phyloP scores from a whole-genome alignment of 2,888 invertebrate species.

The Drosophila nr. perissopoda region DNA sequence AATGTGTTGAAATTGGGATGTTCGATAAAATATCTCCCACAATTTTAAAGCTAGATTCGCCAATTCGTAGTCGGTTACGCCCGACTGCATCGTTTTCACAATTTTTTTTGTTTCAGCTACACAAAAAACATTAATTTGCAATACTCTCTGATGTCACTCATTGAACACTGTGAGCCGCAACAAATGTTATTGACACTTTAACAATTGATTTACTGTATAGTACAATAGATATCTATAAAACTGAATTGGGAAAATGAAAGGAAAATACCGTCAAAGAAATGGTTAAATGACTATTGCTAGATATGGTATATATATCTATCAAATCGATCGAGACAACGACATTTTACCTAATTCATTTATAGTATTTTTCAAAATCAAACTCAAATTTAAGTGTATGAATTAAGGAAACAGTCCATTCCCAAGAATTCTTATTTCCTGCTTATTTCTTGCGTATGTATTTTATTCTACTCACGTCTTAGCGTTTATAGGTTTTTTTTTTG shows the following conservation, averaged over 20 bases:
- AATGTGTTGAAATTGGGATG: neutral
- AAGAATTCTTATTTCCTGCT: neutral
- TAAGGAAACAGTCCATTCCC: neutral
- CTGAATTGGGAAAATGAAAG: neutral
- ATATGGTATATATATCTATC: neutral
- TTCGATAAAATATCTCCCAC: neutral
- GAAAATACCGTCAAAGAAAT: neutral
- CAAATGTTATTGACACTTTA: constrained; percentile 22
- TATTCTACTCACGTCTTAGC: constrained; percentile 16
- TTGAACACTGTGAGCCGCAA: constrained; percentile 28
- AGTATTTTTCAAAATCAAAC: neutral
- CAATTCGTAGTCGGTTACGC: neutral
- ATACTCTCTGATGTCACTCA: constrained; percentile 66
- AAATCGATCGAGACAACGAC: too few species aligned
- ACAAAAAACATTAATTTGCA: constrained; percentile 46
- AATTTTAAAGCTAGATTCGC: neutral
- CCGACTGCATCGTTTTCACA: neutral
- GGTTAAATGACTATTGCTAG: neutral
- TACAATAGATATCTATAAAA: neutral
- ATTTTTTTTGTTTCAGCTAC: constrained; percentile 2
- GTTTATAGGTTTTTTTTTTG: neutral
- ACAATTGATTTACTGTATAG: constrained; percentile 5
- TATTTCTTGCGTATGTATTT: neutral
- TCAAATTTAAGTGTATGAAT: neutral
- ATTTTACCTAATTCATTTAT: neutral